phyloP scores from a whole-genome alignment of 2,113 vertebrate genomes.

The Hipposideros armiger region DNA sequence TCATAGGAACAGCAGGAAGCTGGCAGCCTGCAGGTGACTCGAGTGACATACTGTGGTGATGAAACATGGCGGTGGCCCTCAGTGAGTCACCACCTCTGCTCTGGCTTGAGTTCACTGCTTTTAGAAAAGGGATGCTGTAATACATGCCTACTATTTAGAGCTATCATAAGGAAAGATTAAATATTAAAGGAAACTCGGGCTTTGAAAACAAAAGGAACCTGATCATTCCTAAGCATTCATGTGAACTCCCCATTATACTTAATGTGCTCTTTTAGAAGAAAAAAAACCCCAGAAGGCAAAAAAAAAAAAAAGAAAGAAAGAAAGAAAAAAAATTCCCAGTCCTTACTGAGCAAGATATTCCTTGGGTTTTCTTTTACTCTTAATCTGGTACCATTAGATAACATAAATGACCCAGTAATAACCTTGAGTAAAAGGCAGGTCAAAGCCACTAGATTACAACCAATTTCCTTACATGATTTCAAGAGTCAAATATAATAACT shows the following conservation, averaged over 20 bases:
- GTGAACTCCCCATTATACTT: not conserved
- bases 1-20: not conserved
- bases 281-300: not conserved
- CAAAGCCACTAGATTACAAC: not conserved
- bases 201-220: conserved; percentile 14
- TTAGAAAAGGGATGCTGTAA: not conserved
- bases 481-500: not conserved
- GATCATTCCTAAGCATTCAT: not conserved
- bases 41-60: not conserved
- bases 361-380: not conserved
- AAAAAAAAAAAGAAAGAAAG: not conserved
- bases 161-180: not conserved
- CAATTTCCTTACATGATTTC: not conserved
- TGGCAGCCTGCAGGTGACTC: not conserved
- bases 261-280: not conserved
- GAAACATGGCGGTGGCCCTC: fast-evolving
- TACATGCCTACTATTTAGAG: not conserved
- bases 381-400: not conserved
- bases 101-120: not conserved
- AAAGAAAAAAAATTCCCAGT: not conserved
- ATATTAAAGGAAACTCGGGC: not conserved
- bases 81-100: not conserved
- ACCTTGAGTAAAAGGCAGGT: not conserved
- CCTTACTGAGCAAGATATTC: not conserved
- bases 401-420: not conserved